A percentile compares a stretch with the other conserved stretches of the same genome.
Conservation (phyloP, 2,113 vertebrate genomes). For the Etia nguti region DNA sequence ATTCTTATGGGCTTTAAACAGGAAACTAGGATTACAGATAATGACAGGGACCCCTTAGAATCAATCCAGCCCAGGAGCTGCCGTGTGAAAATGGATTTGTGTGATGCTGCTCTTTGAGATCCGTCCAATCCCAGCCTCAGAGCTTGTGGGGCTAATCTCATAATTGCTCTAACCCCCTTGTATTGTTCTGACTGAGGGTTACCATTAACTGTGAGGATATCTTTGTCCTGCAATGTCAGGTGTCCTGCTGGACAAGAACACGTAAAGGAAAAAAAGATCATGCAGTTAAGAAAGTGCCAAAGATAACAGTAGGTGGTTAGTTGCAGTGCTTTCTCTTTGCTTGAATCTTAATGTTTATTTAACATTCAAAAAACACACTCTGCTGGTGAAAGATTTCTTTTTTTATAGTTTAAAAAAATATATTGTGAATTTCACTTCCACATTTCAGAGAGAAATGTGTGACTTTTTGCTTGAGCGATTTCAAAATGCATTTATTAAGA, state of each 20-base stretch:
- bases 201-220: constrained; percentile 76
- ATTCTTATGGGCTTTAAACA: constrained; percentile 69
- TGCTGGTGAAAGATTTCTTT: not conserved
- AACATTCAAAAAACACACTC: not conserved
- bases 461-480: not conserved
- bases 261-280: not conserved
- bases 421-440: not conserved
- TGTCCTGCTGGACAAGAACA: constrained; percentile 62
- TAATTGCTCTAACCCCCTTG: constrained; percentile 80
- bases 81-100: constrained; percentile 75
- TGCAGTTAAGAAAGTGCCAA: constrained; percentile 39
- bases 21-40: constrained; percentile 74
- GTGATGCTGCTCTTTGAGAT: constrained; percentile 77
- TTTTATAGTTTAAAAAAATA: not conserved
- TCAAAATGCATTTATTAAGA: not conserved
- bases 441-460: not conserved
- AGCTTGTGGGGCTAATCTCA: constrained; percentile 82
- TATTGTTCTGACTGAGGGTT: constrained; percentile 82
- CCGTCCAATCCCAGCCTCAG: constrained; percentile 76
- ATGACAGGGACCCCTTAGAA: constrained; percentile 67
- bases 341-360: constrained; percentile 56
- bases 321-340: constrained; percentile 48
- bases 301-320: constrained; percentile 31
- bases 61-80: constrained; percentile 66
- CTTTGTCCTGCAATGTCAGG: constrained; percentile 75